These are phyloP conservation scores for Dynastes grantii DNA, from an alignment of 2,888 invertebrate genomes.

Conservation along the genomic window DNA sequence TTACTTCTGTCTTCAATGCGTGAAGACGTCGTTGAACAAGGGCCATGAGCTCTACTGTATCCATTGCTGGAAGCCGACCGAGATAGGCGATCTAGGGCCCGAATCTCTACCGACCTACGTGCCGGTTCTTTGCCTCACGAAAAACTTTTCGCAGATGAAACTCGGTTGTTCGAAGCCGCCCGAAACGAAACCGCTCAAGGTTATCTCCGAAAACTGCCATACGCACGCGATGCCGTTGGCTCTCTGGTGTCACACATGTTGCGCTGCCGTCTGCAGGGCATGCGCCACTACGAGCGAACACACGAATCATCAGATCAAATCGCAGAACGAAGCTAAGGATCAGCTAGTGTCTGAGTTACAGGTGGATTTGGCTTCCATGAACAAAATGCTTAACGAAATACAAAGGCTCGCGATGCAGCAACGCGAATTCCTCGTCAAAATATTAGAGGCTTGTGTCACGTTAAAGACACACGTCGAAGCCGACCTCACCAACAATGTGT, in stretches of 20 bases:
- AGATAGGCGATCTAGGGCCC: conserved; percentile 78
- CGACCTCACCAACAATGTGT: conserved; percentile 80
- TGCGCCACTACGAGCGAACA: conserved; percentile 80
- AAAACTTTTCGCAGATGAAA: conserved; percentile 76
- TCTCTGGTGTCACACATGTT: conserved; percentile 81
- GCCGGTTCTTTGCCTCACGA: conserved; percentile 79
- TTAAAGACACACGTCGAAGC: conserved; percentile 84
- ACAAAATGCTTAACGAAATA: conserved; percentile 80
- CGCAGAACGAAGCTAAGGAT: conserved; percentile 79
- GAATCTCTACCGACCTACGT: conserved; percentile 80
- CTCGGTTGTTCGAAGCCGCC: conserved; percentile 69
- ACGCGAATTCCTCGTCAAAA: conserved; percentile 81
- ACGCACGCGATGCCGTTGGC: conserved; percentile 82
- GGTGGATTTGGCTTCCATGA: conserved; percentile 79
- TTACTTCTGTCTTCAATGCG: conserved; percentile 84
- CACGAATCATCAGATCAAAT: conserved; percentile 79
- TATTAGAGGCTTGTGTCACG: conserved; percentile 82
- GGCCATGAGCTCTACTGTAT: conserved; percentile 81
- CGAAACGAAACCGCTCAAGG: conserved; percentile 68
- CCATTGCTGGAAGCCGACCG: conserved; percentile 84
- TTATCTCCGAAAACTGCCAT: conserved; percentile 77
- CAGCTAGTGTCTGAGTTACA: conserved; percentile 78
- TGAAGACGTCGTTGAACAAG: conserved; percentile 79
- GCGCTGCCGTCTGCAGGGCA: conserved; percentile 77
- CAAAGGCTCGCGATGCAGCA: conserved; percentile 81